Base-by-base conservation (phyloP, 2,113 vertebrate genomes). In the Vireo altiloquus region DNA sequence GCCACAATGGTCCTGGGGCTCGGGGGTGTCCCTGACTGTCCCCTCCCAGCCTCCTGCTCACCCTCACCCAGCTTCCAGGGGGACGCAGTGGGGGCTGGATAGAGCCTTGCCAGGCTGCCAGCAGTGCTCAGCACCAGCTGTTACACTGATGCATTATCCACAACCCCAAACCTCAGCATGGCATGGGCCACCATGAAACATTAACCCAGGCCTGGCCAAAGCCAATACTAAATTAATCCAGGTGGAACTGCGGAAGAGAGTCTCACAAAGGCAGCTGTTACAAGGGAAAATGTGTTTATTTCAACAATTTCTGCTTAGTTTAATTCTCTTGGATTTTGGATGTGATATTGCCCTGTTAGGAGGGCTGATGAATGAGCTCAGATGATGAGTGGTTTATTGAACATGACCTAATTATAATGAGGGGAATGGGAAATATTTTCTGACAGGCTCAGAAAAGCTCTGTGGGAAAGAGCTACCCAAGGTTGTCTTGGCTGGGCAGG, bases 61-160 rank as follows among this genome's bases (percentile, higher is more conserved):
- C 12, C 37, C 14, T 27, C 33, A 10, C 17, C 33, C 52, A 12
- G 31, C 22, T 19, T 17, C 24, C 19, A 16, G 35, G 39, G 27
- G 11, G 2, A 11, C 23, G 10, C 13, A 9, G 14, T 1, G 37
- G 66, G 66, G 35, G 5, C 18, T 1, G 8, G 27, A 37, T 47
- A 9, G 7, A 10, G 46, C 14, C 7, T 33, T n/a, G 79, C 7
- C 19, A 5, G 47, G 42, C 2, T 27, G 15, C 12, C 25, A 71
- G 72, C 17, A 7, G 35, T 4, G 57, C 10, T 37, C 44, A n/a
- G 53, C 3, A 9, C 3, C 3, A 56, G 53, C 35, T 53, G 10
- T 11, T 33, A 3, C 33, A 1, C 6, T 0, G 22, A 10, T 3
- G 64, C 1, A 0, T 30, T 7, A 3, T 14, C 53, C 39, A 13